These are phyloP conservation scores for Zeugodacus cucurbitae DNA, from an alignment of 1,140 invertebrate species.

Conservation along the genomic window DNA sequence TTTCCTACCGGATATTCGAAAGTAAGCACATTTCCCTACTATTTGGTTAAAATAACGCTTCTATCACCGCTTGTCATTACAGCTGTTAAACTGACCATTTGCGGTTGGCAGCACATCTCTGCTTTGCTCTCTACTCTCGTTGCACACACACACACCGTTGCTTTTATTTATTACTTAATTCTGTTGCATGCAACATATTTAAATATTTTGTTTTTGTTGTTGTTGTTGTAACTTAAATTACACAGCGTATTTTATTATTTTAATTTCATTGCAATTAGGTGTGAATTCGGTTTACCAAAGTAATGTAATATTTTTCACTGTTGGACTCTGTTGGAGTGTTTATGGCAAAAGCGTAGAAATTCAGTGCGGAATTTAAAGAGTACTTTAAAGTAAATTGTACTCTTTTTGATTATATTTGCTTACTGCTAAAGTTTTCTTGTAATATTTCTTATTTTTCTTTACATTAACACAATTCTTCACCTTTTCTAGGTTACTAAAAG, in stretches of 20 bases:
- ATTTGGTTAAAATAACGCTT: constrained; percentile 45
- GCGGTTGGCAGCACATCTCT: background rate
- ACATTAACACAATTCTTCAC: too few species aligned
- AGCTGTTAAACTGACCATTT: constrained; percentile 30
- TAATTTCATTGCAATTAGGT: constrained; percentile 39
- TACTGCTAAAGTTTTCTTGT: too few species aligned
- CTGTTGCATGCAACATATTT: background rate
- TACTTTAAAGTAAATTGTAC: too few species aligned
- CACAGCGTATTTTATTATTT: constrained; percentile 22
- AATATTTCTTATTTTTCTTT: too few species aligned
- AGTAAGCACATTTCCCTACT: background rate
- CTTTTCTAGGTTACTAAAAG: too few species aligned
- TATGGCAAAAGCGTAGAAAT: background rate
- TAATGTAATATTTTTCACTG: constrained; percentile 8
- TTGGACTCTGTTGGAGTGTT: background rate
- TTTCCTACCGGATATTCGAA: background rate
- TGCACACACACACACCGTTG: background rate
- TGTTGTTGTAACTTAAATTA: constrained; percentile 11
- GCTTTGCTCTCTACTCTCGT: background rate
- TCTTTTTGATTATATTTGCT: too few species aligned
- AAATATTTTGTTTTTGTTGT: background rate
- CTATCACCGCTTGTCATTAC: constrained; percentile 47
- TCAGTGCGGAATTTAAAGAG: background rate
- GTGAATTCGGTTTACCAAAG: constrained; percentile 32
- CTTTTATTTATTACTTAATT: constrained; percentile 31